Conservation (phyloP, 2,113 vertebrate genomes). For the Megaceryle torquata region DNA sequence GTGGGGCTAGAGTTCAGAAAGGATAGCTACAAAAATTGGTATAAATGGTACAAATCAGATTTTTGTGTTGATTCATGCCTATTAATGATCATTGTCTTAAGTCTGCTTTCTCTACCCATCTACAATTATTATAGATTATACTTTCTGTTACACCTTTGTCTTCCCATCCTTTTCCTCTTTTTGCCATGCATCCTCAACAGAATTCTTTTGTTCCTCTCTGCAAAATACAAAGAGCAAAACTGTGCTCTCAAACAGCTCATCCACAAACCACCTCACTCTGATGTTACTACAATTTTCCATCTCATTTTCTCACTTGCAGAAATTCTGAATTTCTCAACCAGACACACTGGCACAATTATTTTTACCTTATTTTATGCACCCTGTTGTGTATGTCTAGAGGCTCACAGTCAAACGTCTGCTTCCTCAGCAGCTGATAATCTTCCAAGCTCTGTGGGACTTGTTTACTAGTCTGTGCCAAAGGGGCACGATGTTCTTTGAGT, state of each 20-base stretch:
- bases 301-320: slow-evolving; percentile 35
- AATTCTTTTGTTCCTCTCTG: neutral
- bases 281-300: slow-evolving; percentile 7
- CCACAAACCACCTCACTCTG: neutral
- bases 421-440: slow-evolving; percentile 50
- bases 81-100: neutral
- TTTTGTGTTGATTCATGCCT: neutral
- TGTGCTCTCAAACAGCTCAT: neutral
- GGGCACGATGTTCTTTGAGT: slow-evolving; percentile 13
- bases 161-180: neutral
- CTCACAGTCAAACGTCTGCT: slow-evolving; percentile 65
- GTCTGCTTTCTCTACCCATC: neutral
- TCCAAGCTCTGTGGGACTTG: slow-evolving; percentile 24
- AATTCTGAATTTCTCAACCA: slow-evolving; percentile 59
- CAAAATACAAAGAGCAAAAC: neutral
- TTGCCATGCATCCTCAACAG: neutral
- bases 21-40: neutral
- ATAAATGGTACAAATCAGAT: neutral
- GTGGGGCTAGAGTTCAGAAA: neutral
- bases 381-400: slow-evolving; percentile 53
- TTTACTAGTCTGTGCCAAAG: slow-evolving; percentile 5
- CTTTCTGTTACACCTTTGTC: neutral
- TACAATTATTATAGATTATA: neutral
- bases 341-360: slow-evolving; percentile 54
- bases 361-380: slow-evolving; percentile 53